Conservation (phyloP, 1,140 invertebrate genomes). For the Aphis craccivora region DNA sequence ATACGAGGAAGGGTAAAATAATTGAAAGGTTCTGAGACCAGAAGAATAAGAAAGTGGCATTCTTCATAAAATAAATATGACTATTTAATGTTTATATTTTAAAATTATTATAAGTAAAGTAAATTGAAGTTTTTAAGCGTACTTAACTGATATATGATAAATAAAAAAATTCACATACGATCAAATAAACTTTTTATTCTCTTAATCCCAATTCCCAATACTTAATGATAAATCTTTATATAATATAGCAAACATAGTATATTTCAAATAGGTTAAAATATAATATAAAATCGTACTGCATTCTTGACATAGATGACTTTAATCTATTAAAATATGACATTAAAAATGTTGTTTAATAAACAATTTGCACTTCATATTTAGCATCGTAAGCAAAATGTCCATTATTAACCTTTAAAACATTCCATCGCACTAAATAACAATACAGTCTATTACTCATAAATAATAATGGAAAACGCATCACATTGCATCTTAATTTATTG, state of each 20-base stretch:
- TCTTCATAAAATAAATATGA: not conserved
- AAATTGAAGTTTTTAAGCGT: not conserved
- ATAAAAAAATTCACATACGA: not conserved
- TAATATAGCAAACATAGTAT: not conserved
- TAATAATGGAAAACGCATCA: not conserved
- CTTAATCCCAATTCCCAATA: not conserved
- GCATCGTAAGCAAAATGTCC: not conserved
- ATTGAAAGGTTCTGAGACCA: not conserved
- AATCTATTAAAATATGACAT: not conserved
- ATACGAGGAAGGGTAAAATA: not conserved
- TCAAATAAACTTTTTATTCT: not conserved
- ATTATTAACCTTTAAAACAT: not conserved
- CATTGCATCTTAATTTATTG: not conserved
- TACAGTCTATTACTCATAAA: not conserved
- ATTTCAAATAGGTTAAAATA: not conserved
- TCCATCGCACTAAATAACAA: not conserved
- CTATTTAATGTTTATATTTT: not conserved
- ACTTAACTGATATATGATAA: not conserved
- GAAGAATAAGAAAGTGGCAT: not conserved
- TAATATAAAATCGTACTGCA: not conserved
- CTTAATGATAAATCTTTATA: not conserved
- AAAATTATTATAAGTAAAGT: not conserved
- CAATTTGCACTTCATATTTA: not conserved
- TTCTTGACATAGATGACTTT: not conserved
- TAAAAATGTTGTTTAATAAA: not conserved